Evolutionary conservation across 2,113 vertebrate species (phyloP).

Genomic region (Rafetus swinhoei): DNA sequence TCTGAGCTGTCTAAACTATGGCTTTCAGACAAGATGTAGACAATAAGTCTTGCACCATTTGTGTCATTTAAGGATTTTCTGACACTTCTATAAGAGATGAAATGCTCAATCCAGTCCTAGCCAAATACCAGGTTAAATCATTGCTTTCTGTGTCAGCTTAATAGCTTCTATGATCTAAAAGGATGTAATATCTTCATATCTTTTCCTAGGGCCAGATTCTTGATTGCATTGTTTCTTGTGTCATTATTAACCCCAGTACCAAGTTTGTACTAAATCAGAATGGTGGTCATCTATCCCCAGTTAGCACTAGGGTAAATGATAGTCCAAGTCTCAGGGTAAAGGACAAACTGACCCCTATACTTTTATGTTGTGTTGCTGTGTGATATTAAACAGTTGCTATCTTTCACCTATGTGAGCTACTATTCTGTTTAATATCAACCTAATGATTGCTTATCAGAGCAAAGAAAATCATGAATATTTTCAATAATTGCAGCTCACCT

Average conservation of each 20-base stretch:
- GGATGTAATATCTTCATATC: not conserved
- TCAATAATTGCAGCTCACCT: not conserved
- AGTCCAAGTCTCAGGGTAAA: not conserved
- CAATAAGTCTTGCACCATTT: not conserved
- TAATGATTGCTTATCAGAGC: constrained; percentile 31
- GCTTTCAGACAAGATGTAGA: not conserved
- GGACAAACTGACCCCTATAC: not conserved
- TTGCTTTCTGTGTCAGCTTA: not conserved
- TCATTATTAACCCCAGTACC: not conserved
- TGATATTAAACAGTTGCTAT: not conserved
- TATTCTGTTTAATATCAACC: constrained; percentile 49
- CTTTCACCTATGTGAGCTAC: not conserved
- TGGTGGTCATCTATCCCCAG: not conserved
- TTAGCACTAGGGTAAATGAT: not conserved
- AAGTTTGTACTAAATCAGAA: not conserved
- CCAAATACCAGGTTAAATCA: not conserved
- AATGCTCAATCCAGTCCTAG: not conserved
- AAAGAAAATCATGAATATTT: not conserved
- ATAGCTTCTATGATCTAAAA: not conserved
- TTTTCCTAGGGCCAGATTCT: not conserved
- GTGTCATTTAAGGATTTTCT: not conserved
- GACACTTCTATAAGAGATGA: not conserved
- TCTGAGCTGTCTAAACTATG: not conserved
- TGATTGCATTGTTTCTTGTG: not conserved
- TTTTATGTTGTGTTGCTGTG: not conserved